These are phyloP conservation scores for Sterrhoptilus dennistouni DNA, from an alignment of 2,113 vertebrate genomes.

Conservation along the genomic window DNA sequence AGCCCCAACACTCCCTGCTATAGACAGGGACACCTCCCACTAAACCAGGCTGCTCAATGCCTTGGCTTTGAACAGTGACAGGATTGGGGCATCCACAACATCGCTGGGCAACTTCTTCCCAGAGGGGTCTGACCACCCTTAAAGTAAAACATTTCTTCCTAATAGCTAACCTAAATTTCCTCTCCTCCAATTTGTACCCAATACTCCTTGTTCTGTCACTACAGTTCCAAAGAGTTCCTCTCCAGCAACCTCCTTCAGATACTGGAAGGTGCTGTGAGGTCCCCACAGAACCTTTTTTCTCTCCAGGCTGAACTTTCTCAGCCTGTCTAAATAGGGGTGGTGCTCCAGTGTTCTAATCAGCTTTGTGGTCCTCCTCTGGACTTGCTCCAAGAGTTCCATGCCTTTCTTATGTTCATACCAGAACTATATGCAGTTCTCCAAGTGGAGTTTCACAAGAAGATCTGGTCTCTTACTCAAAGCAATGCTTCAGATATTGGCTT, in stretches of 20 bases:
- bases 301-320: not conserved
- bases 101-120: not conserved
- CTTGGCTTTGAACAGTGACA: not conserved
- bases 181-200: not conserved
- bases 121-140: not conserved
- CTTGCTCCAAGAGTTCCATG: not conserved
- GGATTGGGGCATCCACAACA: not conserved
- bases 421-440: not conserved
- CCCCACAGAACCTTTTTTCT: not conserved
- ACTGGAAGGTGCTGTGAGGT: not conserved
- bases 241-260: not conserved
- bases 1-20: not conserved
- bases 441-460: not conserved
- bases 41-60: not conserved
- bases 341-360: not conserved
- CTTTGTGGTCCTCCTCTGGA: not conserved
- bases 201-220: not conserved
- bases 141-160: not conserved
- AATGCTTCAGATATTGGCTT: not conserved
- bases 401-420: not conserved
- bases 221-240: not conserved
- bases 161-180: not conserved
- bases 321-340: not conserved
- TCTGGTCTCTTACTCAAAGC: not conserved
- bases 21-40: not conserved